Evolutionary conservation across 2,888 invertebrate genomes (phyloP).

Genomic region (Beris morrisii): DNA sequence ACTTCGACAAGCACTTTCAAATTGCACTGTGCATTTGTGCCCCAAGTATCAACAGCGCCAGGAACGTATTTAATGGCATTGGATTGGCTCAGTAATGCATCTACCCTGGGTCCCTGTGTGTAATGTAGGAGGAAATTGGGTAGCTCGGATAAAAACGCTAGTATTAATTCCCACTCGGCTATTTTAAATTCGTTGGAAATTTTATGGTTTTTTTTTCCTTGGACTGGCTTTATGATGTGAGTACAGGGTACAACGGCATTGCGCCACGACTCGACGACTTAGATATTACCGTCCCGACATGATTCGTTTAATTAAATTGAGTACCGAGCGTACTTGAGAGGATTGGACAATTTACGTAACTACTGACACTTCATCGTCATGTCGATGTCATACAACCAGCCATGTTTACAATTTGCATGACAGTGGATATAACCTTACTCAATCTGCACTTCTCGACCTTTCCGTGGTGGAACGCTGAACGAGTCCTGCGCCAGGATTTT

Average conservation of each 20-base stretch:
- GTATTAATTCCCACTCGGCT: too few relatives aligned
- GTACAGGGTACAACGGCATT: conserved; percentile 6
- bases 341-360: background rate
- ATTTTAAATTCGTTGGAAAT: conserved; percentile 20
- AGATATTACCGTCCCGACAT: conserved; percentile 15
- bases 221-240: background rate
- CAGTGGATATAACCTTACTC: conserved; percentile 5
- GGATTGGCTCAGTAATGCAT: too few relatives aligned
- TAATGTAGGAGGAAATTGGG: too few relatives aligned
- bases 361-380: conserved; percentile 12
- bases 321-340: conserved; percentile 9
- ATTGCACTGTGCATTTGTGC: too few relatives aligned
- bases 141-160: too few relatives aligned
- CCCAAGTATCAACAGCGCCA: too few relatives aligned
- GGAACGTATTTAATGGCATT: too few relatives aligned
- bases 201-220: background rate
- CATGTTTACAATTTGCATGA: conserved; percentile 11
- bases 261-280: background rate
- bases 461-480: background rate
- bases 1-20: too few relatives aligned
- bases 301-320: conserved; percentile 28
- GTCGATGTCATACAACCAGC: conserved; percentile 9
- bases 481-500: conserved; percentile 8
- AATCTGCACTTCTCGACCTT: conserved; percentile 1
- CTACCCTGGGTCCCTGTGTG: too few relatives aligned